phyloP scores from a whole-genome alignment of 1,140 invertebrate genomes.

The Hyles vespertilio region DNA sequence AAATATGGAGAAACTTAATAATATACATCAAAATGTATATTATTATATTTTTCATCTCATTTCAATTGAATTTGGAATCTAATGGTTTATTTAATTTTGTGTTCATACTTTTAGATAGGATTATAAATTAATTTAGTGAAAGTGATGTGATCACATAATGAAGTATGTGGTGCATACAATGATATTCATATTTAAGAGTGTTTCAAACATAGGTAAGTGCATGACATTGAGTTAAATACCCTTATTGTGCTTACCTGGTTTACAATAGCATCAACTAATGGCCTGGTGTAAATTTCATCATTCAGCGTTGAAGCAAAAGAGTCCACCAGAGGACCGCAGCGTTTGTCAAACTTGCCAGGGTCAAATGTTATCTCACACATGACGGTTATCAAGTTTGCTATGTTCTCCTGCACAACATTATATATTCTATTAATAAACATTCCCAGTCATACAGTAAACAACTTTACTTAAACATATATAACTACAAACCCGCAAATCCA shows the following conservation, averaged over 20 bases:
- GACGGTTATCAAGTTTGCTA: slow-evolving; percentile 74
- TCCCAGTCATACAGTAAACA: not conserved
- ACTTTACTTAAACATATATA: not conserved
- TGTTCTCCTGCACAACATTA: slow-evolving; percentile 59
- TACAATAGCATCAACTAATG: slow-evolving; percentile 77
- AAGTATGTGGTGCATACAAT: too few relatives aligned
- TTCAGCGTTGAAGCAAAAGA: slow-evolving; percentile 74
- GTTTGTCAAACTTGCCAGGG: slow-evolving; percentile 77
- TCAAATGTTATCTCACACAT: slow-evolving; percentile 78
- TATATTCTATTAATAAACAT: not conserved
- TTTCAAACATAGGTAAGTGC: too few relatives aligned
- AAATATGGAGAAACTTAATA: too few relatives aligned
- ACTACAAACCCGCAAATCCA: slow-evolving; percentile 52
- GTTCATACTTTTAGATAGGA: too few relatives aligned
- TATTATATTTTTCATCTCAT: too few relatives aligned
- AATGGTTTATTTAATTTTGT: too few relatives aligned
- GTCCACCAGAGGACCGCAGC: slow-evolving; percentile 76
- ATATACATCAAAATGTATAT: too few relatives aligned
- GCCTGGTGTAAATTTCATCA: slow-evolving; percentile 71
- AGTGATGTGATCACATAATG: too few relatives aligned
- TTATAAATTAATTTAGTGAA: too few relatives aligned
- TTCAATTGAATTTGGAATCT: too few relatives aligned
- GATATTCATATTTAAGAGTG: too few relatives aligned
- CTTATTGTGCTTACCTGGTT: slow-evolving; percentile 71
- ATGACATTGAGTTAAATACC: too few relatives aligned